Base-by-base conservation (phyloP, 2,888 invertebrate genomes). In the Bursaphelenchus okinawaensis region DNA sequence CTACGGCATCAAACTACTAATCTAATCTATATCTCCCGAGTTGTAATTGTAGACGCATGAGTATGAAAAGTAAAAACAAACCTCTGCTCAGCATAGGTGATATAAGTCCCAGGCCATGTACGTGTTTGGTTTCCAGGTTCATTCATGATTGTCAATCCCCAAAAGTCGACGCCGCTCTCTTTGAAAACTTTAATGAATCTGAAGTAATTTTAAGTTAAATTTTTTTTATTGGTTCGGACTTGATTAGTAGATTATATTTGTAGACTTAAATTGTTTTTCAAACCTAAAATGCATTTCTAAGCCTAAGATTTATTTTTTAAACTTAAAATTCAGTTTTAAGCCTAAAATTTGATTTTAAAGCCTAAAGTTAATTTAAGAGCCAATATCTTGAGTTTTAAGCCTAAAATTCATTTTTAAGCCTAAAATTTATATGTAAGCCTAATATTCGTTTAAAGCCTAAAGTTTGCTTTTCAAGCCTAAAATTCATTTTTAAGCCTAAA, bases 111-210 rank as follows among this genome's bases (percentile, higher is more conserved):
- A 84, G 70, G 82, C 26, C 88, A 40, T 16, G n/a, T n/a, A 16
- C 40, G 12, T 1, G 40, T 40, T n/a, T 40, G 40, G 6, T 40
- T 40, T 40, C 40, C 40, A n/a, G 40, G 40, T 40, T 40, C 40
- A 52, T 75, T 76, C 62, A 74, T 58, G 22, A 90, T 89, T 0
- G 92, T 90, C 31, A 93, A 7, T 7, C 89, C 91, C 93, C 93
- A 94, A 55, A 87, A 81, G 7, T 76, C 69, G 16, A 86, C 75
- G 19, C 88, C 88, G 16, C 88, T 84, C 28, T 87, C 86, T 67
- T 87, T 85, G 83, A 93, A 93, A 62, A 87, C 88, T 73, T 91
- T 88, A 31, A 93, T 83, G 85, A 91, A 92, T 82, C 73, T 74
- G 22, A 67, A 26, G 22, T 20, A 88, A 81, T 93, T 7, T 16